phyloP scores from a whole-genome alignment of 2,888 invertebrate species.

The Mythimna lalbum region DNA sequence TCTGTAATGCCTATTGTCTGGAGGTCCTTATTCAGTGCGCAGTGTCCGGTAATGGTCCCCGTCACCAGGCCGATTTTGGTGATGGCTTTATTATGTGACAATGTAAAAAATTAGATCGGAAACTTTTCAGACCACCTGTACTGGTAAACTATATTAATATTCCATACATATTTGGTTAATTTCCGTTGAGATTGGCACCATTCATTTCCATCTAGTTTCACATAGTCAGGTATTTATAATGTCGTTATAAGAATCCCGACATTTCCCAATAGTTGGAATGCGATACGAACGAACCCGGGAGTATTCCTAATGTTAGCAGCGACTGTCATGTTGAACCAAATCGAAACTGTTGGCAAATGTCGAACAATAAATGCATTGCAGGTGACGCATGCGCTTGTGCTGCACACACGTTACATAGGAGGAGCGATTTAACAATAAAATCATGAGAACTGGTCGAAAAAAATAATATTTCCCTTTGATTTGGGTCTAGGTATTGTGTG shows the following conservation, averaged over 20 bases:
- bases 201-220: not conserved
- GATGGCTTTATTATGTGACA: no score
- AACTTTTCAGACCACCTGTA: no score
- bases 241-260: not conserved
- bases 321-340: constrained; percentile 58
- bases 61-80: no score
- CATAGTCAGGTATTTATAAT: constrained; percentile 1
- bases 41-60: no score
- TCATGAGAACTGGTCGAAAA: no score
- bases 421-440: constrained; percentile 27
- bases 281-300: constrained; percentile 37
- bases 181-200: not conserved
- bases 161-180: not conserved
- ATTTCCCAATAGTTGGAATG: constrained; percentile 36
- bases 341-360: constrained; percentile 64
- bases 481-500: no score
- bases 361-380: constrained; percentile 64
- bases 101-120: no score
- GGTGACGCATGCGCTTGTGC: constrained; percentile 52
- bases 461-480: no score
- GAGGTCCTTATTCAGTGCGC: no score
- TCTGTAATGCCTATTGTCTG: no score
- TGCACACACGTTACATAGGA: constrained; percentile 1
- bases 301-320: constrained; percentile 51
- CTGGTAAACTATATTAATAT: no score